Evolutionary conservation across 2,113 vertebrate genomes (phyloP).

Genomic region (Silurus glanis): DNA sequence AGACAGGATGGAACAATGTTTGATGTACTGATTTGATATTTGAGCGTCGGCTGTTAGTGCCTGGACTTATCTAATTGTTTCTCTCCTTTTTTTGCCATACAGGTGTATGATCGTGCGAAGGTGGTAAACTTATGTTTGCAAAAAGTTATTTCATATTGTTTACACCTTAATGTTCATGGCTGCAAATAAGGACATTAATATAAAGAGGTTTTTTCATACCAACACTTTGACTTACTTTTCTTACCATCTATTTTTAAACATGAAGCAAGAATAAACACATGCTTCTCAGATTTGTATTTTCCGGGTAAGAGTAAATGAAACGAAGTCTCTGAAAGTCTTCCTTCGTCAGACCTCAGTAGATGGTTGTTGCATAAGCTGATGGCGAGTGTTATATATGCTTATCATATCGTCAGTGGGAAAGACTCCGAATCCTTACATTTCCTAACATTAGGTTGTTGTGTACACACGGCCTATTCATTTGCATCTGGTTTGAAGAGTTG

Average conservation of each 20-base stretch:
- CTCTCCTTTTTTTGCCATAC: neutral
- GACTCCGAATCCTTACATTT: too few relatives aligned
- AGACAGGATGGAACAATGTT: too few relatives aligned
- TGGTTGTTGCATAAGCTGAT: too few relatives aligned
- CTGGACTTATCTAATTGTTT: neutral
- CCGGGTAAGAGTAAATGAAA: neutral
- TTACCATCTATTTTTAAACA: neutral
- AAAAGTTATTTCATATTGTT: neutral
- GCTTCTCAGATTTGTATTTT: neutral
- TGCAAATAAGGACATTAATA: neutral
- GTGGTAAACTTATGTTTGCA: neutral
- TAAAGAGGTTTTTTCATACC: neutral
- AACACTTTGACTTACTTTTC: neutral
- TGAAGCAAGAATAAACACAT: neutral
- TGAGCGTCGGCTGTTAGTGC: too few relatives aligned
- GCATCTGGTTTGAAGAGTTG: neutral
- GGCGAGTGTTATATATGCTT: neutral
- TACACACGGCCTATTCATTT: neutral
- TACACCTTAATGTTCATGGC: neutral
- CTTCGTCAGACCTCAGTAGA: neutral
- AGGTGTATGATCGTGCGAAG: neutral
- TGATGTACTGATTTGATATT: too few relatives aligned
- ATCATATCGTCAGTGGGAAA: neutral
- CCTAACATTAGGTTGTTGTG: neutral
- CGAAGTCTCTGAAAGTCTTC: neutral